Conservation (phyloP, 2,888 invertebrate genomes). For the Eilema sororculum region DNA sequence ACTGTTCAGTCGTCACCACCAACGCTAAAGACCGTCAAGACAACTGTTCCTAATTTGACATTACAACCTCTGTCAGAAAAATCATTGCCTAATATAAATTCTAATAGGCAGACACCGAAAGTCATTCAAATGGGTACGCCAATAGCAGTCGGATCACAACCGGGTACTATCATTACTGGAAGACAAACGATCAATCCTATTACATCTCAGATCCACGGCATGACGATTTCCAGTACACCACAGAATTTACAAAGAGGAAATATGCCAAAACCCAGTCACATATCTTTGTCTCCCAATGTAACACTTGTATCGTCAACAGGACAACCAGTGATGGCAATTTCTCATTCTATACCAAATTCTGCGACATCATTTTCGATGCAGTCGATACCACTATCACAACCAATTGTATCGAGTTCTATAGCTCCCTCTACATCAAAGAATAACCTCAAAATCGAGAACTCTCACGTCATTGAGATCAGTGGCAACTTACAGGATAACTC, state of each 20-base stretch:
- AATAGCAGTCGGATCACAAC: conserved; percentile 69
- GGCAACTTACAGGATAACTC: conserved; percentile 79
- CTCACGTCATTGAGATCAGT: conserved; percentile 82
- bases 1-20: conserved; percentile 78
- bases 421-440: conserved; percentile 76
- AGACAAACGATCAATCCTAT: conserved; percentile 81
- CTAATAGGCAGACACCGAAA: conserved; percentile 78
- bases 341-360: conserved; percentile 78
- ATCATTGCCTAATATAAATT: conserved; percentile 60
- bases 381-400: conserved; percentile 81
- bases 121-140: conserved; percentile 79
- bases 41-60: conserved; percentile 79
- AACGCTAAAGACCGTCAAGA: conserved; percentile 76
- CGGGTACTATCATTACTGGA: conserved; percentile 71
- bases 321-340: conserved; percentile 83
- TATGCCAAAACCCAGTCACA: conserved; percentile 71
- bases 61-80: conserved; percentile 83
- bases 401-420: conserved; percentile 82
- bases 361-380: conserved; percentile 77
- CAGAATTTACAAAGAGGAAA: conserved; percentile 73
- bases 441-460: conserved; percentile 78
- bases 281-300: conserved; percentile 80
- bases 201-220: conserved; percentile 81
- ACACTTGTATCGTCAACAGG: conserved; percentile 81
- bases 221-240: conserved; percentile 75